These are phyloP conservation scores for Poecilia gillii DNA, from an alignment of 2,797 vertebrate species.

Conservation along the genomic window DNA sequence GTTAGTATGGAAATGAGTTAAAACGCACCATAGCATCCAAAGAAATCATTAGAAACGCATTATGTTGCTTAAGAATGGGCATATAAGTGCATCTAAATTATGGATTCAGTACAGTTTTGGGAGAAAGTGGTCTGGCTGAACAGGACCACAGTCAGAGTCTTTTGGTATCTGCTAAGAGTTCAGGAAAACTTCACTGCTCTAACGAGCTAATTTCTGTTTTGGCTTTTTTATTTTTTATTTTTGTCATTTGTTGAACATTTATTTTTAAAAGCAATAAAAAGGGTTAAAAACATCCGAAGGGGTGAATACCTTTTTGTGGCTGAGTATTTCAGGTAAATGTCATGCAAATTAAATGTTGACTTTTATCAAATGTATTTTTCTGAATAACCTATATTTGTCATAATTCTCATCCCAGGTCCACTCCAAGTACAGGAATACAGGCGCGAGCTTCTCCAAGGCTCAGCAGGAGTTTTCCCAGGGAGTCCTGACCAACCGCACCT, in stretches of 20 bases:
- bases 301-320: not conserved
- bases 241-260: not conserved
- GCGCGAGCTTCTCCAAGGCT: constrained; percentile 95
- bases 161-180: not conserved
- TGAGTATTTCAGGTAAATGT: not conserved
- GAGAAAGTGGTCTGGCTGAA: not conserved
- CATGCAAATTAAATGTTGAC: not conserved
- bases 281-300: not conserved
- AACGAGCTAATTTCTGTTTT: not conserved
- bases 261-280: not conserved
- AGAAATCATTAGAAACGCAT: not conserved
- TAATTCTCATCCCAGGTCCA: constrained; percentile 84
- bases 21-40: not conserved
- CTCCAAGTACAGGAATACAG: constrained; percentile 90
- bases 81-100: not conserved
- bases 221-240: not conserved
- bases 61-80: not conserved
- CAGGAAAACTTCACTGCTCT: not conserved
- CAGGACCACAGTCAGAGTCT: not conserved
- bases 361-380: not conserved
- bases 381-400: not conserved
- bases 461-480: constrained; percentile 95
- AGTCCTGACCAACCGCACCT: constrained; percentile 87
- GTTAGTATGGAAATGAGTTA: not conserved
- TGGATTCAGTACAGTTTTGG: not conserved